A percentile compares a stretch with the other conserved stretches of the same genome.
Evolutionary conservation across 2,888 invertebrate species (phyloP).

Genomic region (Pherbina coryleti): DNA sequence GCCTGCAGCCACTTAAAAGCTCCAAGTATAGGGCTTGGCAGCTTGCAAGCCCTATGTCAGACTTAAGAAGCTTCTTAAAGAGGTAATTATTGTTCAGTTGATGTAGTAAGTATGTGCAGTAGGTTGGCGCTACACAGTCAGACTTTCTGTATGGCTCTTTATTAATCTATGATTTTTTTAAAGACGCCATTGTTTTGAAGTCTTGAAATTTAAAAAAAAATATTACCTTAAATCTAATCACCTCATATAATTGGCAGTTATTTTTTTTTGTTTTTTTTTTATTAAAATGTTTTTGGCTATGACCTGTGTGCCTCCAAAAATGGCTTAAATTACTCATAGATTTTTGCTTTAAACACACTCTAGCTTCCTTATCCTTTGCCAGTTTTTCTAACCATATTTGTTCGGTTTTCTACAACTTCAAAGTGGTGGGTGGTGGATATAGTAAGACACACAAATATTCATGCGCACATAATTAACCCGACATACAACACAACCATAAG

Average conservation of each 20-base stretch:
- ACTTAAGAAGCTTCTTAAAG: neutral
- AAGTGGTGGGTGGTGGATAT: neutral
- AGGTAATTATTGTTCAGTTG: neutral
- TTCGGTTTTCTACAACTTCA: neutral
- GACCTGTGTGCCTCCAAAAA: neutral
- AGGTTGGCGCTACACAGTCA: no score
- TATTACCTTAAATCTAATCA: no score
- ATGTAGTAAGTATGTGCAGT: no score
- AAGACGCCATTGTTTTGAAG: no score
- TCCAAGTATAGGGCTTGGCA: neutral
- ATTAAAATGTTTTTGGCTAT: neutral
- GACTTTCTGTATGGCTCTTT: no score
- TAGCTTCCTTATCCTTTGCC: constrained; percentile 10
- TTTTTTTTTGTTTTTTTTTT: neutral
- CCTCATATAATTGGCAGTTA: no score
- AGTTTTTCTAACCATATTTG: neutral
- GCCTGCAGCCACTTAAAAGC: neutral
- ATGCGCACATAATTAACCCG: constrained; percentile 31
- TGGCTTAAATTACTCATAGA: constrained; percentile 34
- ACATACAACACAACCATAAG: constrained; percentile 31
- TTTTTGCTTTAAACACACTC: constrained; percentile 33
- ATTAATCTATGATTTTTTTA: no score
- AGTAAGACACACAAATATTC: neutral
- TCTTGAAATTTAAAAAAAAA: no score
- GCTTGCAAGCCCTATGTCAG: neutral